A percentile compares a stretch with the other conserved stretches of the same genome.
These are phyloP conservation scores for Ianthella basta DNA, from an alignment of 37 sponge, comb jelly and placozoan genomes.

Conservation along the genomic window DNA sequence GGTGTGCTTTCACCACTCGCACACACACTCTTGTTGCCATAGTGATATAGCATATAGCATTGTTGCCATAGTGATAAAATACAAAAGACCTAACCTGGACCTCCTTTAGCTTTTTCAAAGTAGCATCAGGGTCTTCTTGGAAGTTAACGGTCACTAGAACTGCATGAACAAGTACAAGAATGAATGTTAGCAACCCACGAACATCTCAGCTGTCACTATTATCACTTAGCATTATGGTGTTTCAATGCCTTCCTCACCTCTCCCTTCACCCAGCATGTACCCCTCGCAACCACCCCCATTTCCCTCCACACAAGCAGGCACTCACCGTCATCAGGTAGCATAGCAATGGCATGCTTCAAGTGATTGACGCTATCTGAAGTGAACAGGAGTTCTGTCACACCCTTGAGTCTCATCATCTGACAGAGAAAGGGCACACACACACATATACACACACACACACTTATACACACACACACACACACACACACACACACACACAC, in stretches of 20 bases:
- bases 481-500: background rate
- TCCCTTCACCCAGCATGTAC: no score
- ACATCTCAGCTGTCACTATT: no score
- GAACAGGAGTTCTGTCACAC: slow-evolving; percentile 69
- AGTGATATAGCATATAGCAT: no score
- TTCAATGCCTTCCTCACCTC: no score
- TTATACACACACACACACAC: background rate
- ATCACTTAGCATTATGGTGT: no score
- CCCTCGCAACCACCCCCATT: no score
- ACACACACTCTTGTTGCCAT: background rate
- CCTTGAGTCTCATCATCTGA: slow-evolving; percentile 56
- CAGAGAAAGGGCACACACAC: background rate
- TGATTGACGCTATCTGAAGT: slow-evolving; percentile 64
- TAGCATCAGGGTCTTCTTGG: slow-evolving; percentile 28
- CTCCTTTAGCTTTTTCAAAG: background rate
- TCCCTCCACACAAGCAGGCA: no score
- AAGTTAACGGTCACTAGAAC: slow-evolving; percentile 55
- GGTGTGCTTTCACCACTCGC: no score
- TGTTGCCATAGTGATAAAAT: no score
- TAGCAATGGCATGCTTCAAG: slow-evolving; percentile 15
- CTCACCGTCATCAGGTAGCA: slow-evolving; percentile 41
- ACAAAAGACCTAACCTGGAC: background rate
- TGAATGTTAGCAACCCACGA: background rate
- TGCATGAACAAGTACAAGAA: background rate
- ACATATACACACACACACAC: no score